Evolutionary conservation across 1,140 invertebrate species (phyloP).

Genomic region (Leptestheria dahalacensis): DNA sequence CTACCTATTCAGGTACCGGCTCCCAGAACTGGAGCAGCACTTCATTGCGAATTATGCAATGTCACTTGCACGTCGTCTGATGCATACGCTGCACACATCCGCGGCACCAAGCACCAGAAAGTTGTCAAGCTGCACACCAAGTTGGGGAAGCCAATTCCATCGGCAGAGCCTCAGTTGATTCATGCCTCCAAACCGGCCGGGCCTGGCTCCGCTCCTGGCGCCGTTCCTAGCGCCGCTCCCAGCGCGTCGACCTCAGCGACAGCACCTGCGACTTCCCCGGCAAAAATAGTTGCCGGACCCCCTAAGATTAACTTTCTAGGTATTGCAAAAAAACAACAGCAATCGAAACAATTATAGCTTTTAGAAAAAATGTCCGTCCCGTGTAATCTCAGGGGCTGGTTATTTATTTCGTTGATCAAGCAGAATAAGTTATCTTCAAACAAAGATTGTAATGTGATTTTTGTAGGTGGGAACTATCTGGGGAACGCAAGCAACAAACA

Average conservation of each 20-base stretch:
- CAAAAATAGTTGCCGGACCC: conserved; percentile 47
- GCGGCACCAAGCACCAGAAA: conserved; percentile 95
- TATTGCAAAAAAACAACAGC: conserved; percentile 18
- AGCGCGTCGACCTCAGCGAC: conserved; percentile 17
- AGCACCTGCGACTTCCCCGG: conserved; percentile 19
- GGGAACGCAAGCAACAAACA: neutral
- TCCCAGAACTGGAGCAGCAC: conserved; percentile 27
- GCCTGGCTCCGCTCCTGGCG: conserved; percentile 25
- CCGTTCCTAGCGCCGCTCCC: conserved; percentile 21
- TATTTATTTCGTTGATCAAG: too few relatives aligned
- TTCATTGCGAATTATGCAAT: conserved; percentile 65
- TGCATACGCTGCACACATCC: conserved; percentile 93
- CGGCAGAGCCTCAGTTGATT: conserved; percentile 76
- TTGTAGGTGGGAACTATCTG: conserved; percentile 11
- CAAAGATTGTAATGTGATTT: neutral
- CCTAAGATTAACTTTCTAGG: conserved; percentile 85
- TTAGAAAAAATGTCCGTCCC: neutral
- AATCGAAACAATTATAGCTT: neutral
- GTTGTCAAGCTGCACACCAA: conserved; percentile 78
- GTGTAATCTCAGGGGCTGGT: too few relatives aligned
- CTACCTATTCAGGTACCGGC: conserved; percentile 17
- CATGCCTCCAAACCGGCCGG: conserved; percentile 3
- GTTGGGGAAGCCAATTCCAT: conserved; percentile 92
- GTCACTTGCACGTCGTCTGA: conserved; percentile 95
- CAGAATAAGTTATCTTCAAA: neutral